Conservation (phyloP, 2,113 vertebrate genomes). For the Aphyosemion australe region DNA sequence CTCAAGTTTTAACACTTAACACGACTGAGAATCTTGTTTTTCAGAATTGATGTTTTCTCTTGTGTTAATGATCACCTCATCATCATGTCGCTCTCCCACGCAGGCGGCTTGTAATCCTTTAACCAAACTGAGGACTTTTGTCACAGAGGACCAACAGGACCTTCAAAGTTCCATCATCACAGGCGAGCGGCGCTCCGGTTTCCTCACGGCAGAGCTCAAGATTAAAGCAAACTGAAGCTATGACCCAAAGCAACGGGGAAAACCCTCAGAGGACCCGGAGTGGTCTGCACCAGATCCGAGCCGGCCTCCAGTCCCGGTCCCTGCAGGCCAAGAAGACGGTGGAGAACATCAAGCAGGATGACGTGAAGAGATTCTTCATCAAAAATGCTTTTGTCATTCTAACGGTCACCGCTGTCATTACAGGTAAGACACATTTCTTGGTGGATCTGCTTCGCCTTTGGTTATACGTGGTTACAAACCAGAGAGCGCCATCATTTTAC, state of each 20-base stretch:
- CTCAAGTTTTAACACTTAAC: neutral
- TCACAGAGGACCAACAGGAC: neutral
- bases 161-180: neutral
- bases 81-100: neutral
- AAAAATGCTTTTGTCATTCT: slow-evolving; percentile 94
- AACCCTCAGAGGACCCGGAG: slow-evolving; percentile 76
- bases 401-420: slow-evolving; percentile 89
- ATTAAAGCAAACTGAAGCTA: slow-evolving; percentile 48
- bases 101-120: slow-evolving; percentile 1
- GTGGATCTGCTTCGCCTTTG: neutral
- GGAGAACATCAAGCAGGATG: slow-evolving; percentile 85
- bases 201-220: slow-evolving; percentile 1
- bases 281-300: slow-evolving; percentile 86
- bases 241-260: slow-evolving; percentile 89
- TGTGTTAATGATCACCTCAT: neutral
- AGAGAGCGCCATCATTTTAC: too few species aligned
- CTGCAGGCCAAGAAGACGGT: slow-evolving; percentile 86
- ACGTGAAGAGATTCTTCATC: slow-evolving; percentile 86
- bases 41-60: neutral
- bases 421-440: slow-evolving; percentile 82
- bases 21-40: neutral
- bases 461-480: too few species aligned
- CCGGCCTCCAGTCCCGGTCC: slow-evolving; percentile 85
- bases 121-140: slow-evolving; percentile 21
- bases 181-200: neutral